Conservation (phyloP, 2,113 vertebrate species). For the Galbula dea region DNA sequence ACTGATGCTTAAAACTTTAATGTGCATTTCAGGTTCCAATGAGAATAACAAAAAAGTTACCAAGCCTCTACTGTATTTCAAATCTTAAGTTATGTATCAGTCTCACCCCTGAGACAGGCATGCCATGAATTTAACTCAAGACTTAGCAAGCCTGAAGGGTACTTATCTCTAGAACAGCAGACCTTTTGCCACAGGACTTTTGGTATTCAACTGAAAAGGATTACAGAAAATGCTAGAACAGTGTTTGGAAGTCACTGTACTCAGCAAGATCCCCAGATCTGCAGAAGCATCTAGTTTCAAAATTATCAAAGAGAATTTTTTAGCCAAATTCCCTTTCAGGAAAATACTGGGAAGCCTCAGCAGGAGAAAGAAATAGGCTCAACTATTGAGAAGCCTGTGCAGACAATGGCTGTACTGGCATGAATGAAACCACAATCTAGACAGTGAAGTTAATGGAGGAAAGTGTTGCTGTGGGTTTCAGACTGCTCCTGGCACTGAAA, state of each 20-base stretch:
- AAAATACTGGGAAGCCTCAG: neutral
- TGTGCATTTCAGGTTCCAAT: neutral
- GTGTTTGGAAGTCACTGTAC: neutral
- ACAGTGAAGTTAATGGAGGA: neutral
- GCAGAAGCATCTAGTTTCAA: neutral
- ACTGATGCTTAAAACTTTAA: accelerated
- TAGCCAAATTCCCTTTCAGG: neutral
- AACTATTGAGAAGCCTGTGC: neutral
- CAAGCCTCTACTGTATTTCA: neutral
- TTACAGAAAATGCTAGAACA: neutral
- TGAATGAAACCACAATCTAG: neutral
- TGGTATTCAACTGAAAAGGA: neutral
- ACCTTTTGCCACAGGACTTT: neutral
- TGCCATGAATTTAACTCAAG: neutral
- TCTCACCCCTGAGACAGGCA: neutral
- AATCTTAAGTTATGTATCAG: neutral
- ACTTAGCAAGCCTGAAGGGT: neutral
- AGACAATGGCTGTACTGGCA: neutral
- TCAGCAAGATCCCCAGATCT: accelerated
- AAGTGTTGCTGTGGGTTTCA: neutral
- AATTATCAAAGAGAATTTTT: neutral
- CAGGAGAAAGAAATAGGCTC: neutral
- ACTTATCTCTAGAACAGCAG: neutral
- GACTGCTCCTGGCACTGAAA: neutral
- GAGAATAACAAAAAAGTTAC: neutral